phyloP scores from a whole-genome alignment of 2,113 vertebrate genomes.

The Plectropomus leopardus region DNA sequence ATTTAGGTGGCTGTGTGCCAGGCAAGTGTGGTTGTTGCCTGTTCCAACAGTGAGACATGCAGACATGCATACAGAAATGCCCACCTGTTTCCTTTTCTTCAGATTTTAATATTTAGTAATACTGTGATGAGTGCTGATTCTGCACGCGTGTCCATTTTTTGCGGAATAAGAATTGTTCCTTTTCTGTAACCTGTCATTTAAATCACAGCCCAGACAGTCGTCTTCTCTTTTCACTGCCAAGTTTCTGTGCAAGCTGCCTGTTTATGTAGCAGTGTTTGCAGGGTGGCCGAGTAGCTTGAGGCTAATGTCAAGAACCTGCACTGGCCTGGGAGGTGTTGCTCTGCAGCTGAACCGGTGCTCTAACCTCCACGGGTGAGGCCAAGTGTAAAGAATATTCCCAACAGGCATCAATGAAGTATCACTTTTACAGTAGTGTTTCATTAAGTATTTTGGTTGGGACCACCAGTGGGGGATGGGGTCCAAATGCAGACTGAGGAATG shows the following conservation, averaged over 20 bases:
- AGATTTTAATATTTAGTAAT: constrained; percentile 61
- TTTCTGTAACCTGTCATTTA: constrained; percentile 37
- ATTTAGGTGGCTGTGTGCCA: constrained; percentile 48
- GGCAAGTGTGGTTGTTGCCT: constrained; percentile 27
- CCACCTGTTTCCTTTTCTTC: constrained; percentile 75
- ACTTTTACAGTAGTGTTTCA: constrained; percentile 60
- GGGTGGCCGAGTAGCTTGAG: constrained; percentile 17
- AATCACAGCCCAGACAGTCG: constrained; percentile 28
- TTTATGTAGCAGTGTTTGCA: constrained; percentile 28
- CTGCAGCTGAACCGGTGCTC: constrained; percentile 40
- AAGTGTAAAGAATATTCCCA: constrained; percentile 57
- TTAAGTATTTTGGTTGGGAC: constrained; percentile 54
- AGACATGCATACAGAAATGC: constrained; percentile 68
- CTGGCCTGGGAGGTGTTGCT: constrained; percentile 32
- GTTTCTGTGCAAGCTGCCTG: constrained; percentile 20
- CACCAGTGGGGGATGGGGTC: constrained; percentile 51
- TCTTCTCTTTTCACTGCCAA: constrained; percentile 24
- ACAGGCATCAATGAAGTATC: constrained; percentile 61
- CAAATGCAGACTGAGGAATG: constrained; percentile 46
- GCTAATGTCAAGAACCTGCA: background rate
- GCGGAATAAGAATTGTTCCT: constrained; percentile 24
- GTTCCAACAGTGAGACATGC: constrained; percentile 49
- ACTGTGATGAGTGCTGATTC: constrained; percentile 57
- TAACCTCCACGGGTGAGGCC: constrained; percentile 29
- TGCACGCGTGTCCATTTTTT: constrained; percentile 58